Percentiles rank a stretch among this genome's conserved stretches.
Evolutionary conservation across 2,113 vertebrate species (phyloP).

Genomic region (Rhinogobius similis): DNA sequence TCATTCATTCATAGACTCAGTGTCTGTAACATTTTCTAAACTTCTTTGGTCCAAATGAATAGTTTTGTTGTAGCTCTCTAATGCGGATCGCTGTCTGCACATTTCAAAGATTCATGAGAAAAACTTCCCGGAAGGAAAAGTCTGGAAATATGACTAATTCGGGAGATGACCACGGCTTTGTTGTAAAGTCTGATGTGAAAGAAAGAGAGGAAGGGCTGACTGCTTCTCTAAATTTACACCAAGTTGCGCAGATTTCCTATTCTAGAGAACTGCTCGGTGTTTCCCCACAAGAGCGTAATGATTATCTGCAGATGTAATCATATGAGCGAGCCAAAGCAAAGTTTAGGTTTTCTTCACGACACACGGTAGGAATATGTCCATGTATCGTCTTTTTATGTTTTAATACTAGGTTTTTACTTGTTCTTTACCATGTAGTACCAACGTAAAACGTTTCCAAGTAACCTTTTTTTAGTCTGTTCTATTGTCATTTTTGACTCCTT

Average conservation of each 20-base stretch:
- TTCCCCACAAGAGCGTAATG: not conserved
- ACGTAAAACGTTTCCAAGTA: no score
- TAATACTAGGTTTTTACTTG: not conserved
- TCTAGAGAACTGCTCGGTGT: not conserved
- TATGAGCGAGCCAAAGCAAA: not conserved
- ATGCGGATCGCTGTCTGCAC: not conserved
- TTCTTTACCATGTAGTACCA: no score
- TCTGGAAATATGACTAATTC: constrained; percentile 37
- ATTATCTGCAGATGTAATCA: not conserved
- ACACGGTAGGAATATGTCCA: not conserved
- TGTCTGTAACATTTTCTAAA: no score
- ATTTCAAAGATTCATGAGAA: not conserved
- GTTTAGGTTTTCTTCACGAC: not conserved
- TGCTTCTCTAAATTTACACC: not conserved
- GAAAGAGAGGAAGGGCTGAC: not conserved
- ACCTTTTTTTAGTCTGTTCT: no score
- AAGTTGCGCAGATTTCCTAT: not conserved
- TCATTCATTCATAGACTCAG: no score
- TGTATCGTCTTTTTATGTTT: not conserved
- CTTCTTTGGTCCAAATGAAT: not conserved
- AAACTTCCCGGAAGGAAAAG: constrained; percentile 13
- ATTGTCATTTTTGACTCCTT: no score
- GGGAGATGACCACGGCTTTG: constrained; percentile 25
- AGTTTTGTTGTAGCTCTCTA: not conserved
- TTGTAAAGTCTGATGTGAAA: constrained; percentile 12